A percentile compares a stretch with the other conserved stretches of the same genome.
Evolutionary conservation across 2,797 vertebrate species (phyloP).

Genomic region (Anableps anableps): DNA sequence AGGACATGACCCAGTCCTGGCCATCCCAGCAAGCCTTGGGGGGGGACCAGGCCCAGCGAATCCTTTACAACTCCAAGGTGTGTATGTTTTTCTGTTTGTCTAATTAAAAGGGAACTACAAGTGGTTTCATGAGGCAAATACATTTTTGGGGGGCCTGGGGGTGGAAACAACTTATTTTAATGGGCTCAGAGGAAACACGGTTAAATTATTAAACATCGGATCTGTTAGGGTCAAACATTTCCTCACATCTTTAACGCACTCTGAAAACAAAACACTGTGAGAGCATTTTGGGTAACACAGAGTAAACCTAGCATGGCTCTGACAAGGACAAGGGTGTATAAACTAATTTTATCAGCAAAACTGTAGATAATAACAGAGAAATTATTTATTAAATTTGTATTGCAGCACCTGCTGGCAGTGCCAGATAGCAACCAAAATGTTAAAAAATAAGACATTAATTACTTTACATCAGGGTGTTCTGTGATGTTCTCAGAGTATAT

Average conservation of each 20-base stretch:
- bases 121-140: background rate
- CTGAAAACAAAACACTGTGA: background rate
- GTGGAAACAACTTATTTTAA: background rate
- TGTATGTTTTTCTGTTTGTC: slow-evolving; percentile 32
- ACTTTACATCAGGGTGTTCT: background rate
- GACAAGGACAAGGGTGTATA: no score
- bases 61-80: slow-evolving; percentile 90
- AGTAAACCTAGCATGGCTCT: background rate
- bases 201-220: background rate
- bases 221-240: background rate
- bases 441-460: background rate
- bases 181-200: background rate
- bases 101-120: background rate
- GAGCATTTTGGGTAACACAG: slow-evolving; percentile 12
- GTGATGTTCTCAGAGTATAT: background rate
- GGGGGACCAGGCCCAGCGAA: slow-evolving; percentile 86
- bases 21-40: slow-evolving; percentile 87
- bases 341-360: no score
- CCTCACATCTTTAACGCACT: background rate
- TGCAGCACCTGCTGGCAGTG: no score
- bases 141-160: no score
- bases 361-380: no score
- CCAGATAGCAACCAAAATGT: no score
- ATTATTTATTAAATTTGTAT: no score
- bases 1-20: slow-evolving; percentile 97